Evolutionary conservation across 2,113 vertebrate genomes (phyloP).

Genomic region (Hippocampus zosterae): DNA sequence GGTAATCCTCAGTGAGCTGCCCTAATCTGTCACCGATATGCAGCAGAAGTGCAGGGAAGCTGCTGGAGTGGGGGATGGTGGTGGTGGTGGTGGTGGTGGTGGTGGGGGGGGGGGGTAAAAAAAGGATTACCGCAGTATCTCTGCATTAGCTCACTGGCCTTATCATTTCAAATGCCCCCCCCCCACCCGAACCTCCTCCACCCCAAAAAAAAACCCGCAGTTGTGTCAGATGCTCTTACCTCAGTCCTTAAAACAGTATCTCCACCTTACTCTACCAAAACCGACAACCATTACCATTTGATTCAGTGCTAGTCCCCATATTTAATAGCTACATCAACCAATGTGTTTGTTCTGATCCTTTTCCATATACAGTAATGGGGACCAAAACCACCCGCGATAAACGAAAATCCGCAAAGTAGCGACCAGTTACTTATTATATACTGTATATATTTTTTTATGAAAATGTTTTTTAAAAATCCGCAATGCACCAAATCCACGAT

Average conservation of each 20-base stretch:
- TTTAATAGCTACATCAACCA: neutral
- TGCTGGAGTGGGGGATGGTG: conserved; percentile 24
- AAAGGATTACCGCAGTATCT: conserved; percentile 71
- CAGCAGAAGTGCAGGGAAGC: conserved; percentile 63
- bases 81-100: conserved; percentile 2
- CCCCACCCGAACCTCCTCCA: conserved; percentile 18
- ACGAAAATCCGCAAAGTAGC: too few species aligned
- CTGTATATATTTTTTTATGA: too few species aligned
- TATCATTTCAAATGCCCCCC: conserved; percentile 68
- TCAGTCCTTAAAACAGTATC: conserved; percentile 36
- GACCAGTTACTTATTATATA: too few species aligned
- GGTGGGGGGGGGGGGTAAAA: conserved; percentile 23
- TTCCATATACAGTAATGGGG: too few species aligned
- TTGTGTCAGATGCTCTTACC: conserved; percentile 1
- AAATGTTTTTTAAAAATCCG: too few species aligned
- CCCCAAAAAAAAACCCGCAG: conserved; percentile 11
- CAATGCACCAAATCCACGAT: too few species aligned
- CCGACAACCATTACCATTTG: neutral
- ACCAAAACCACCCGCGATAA: too few species aligned
- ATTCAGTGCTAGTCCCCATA: neutral
- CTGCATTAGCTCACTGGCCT: conserved; percentile 70
- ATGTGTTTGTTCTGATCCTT: neutral
- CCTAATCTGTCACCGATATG: conserved; percentile 78
- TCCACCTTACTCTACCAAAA: neutral
- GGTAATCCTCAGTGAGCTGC: conserved; percentile 76